Evolutionary conservation across 2,797 vertebrate genomes (phyloP).

Genomic region (Gymnothorax reevesii): DNA sequence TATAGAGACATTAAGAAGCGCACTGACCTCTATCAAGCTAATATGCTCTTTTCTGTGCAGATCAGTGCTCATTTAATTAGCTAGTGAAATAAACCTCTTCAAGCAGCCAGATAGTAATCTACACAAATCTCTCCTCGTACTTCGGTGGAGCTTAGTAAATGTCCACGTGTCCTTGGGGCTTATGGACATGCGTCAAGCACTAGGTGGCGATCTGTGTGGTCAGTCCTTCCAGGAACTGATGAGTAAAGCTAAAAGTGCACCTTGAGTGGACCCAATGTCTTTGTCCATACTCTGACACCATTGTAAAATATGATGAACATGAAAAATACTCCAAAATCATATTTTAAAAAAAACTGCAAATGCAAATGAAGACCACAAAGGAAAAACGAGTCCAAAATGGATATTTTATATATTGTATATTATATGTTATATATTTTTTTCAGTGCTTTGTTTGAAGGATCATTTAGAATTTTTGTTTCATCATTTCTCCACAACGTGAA

Average conservation of each 20-base stretch:
- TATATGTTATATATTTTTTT: too few relatives aligned
- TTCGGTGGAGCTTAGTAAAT: not conserved
- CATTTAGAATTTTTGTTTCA: too few relatives aligned
- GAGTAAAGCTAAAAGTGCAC: not conserved
- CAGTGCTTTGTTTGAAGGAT: too few relatives aligned
- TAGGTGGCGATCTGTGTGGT: not conserved
- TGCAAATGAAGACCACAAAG: not conserved
- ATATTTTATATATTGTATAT: too few relatives aligned
- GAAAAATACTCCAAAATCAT: not conserved
- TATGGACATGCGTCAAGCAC: not conserved
- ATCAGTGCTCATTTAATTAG: conserved; percentile 1
- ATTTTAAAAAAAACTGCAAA: not conserved
- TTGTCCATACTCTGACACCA: not conserved
- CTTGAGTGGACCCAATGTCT: not conserved
- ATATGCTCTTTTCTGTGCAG: not conserved
- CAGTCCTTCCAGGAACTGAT: not conserved
- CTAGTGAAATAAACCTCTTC: conserved; percentile 15
- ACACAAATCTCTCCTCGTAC: conserved; percentile 12
- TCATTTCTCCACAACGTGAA: too few relatives aligned
- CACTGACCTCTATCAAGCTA: not conserved
- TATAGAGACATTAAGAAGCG: not conserved
- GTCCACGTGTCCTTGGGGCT: not conserved
- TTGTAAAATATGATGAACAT: not conserved
- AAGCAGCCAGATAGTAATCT: not conserved
- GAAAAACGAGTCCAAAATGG: too few relatives aligned